phyloP scores from a whole-genome alignment of 1,140 invertebrate species.

The Lamellibrachia luymesi region DNA sequence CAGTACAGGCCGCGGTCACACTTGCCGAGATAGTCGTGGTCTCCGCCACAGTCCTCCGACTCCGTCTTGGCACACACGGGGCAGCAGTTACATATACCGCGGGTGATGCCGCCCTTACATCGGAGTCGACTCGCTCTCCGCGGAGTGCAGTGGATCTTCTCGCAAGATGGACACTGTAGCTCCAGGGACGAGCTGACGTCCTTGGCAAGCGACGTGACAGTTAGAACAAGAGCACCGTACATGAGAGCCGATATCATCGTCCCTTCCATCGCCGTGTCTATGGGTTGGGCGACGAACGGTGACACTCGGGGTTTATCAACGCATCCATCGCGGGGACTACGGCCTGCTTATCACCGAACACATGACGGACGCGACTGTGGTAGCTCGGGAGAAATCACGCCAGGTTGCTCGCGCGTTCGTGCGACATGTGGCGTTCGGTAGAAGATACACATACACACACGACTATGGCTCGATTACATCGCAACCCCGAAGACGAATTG shows the following conservation, averaged over 20 bases:
- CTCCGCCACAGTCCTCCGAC: slow-evolving; percentile 48
- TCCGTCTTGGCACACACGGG: slow-evolving; percentile 49
- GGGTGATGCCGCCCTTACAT: slow-evolving; percentile 46
- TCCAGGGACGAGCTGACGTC: slow-evolving; percentile 12
- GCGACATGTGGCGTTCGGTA: background rate
- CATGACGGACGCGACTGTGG: background rate
- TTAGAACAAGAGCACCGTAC: background rate
- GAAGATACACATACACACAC: background rate
- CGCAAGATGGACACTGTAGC: slow-evolving; percentile 46
- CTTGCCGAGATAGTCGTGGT: slow-evolving; percentile 49
- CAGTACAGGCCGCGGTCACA: slow-evolving; percentile 40
- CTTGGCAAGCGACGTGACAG: background rate
- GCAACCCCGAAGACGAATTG: background rate
- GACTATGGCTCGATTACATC: background rate
- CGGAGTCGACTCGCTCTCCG: slow-evolving; percentile 34
- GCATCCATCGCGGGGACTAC: background rate
- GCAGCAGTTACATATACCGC: slow-evolving; percentile 53
- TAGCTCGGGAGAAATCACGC: background rate
- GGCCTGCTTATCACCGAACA: background rate
- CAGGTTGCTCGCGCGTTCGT: background rate
- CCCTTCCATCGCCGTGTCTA: background rate
- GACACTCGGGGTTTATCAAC: background rate
- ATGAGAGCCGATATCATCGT: background rate
- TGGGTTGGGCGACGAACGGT: background rate
- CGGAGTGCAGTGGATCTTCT: slow-evolving; percentile 45